Evolutionary conservation across 1,140 invertebrate genomes (phyloP).

Genomic region (Hyphantria cunea): DNA sequence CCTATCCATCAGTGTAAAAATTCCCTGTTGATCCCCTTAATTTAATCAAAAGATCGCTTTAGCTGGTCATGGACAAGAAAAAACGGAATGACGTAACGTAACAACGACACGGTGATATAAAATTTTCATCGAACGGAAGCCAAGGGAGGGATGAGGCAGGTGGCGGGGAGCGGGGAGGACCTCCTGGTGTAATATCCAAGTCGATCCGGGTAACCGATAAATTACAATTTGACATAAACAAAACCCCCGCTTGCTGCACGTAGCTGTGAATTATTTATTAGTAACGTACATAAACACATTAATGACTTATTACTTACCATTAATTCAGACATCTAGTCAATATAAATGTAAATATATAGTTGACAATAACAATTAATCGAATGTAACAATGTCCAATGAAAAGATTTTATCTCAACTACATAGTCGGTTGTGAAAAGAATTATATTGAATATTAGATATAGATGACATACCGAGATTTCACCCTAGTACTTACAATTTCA

Average conservation of each 20-base stretch:
- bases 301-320: slow-evolving; percentile 2
- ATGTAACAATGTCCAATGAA: too few relatives aligned
- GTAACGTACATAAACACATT: slow-evolving; percentile 35
- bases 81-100: slow-evolving; percentile 71
- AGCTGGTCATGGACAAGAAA: slow-evolving; percentile 73
- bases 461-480: too few relatives aligned
- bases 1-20: slow-evolving; percentile 78
- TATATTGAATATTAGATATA: too few relatives aligned
- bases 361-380: not conserved
- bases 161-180: slow-evolving; percentile 39
- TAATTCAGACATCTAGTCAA: not conserved
- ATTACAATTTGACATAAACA: slow-evolving; percentile 79
- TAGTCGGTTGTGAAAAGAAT: too few relatives aligned
- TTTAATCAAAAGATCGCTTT: slow-evolving; percentile 80
- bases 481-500: too few relatives aligned
- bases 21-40: slow-evolving; percentile 77
- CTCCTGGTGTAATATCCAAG: slow-evolving; percentile 68
- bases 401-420: too few relatives aligned
- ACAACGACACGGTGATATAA: slow-evolving; percentile 68
- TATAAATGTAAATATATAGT: not conserved
- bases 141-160: slow-evolving; percentile 31
- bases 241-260: slow-evolving; percentile 66
- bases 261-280: slow-evolving; percentile 72
- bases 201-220: slow-evolving; percentile 72
- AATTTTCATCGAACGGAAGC: slow-evolving; percentile 68